phyloP scores from a whole-genome alignment of 1,140 invertebrate species.

The Fopius arisanus region DNA sequence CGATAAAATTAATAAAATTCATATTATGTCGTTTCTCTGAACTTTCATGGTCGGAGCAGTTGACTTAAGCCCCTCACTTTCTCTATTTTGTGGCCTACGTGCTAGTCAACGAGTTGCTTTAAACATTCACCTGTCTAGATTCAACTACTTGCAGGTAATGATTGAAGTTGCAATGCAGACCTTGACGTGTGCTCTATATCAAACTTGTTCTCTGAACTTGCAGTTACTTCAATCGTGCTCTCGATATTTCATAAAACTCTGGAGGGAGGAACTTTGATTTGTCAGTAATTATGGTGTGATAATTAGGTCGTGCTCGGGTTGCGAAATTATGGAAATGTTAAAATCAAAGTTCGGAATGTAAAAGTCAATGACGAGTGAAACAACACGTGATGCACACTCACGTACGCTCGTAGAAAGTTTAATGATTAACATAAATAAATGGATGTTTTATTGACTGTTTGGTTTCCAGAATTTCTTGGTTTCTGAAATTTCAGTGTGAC shows the following conservation, averaged over 20 bases:
- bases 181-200: not conserved
- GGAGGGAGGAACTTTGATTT: not conserved
- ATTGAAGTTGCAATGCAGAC: not conserved
- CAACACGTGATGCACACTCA: not conserved
- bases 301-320: not conserved
- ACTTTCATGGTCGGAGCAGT: constrained; percentile 14
- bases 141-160: not conserved
- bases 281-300: too few relatives aligned
- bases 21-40: not conserved
- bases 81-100: constrained; percentile 45
- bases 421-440: constrained; percentile 20
- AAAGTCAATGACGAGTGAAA: not conserved
- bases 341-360: constrained; percentile 8
- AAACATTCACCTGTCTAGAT: constrained; percentile 2
- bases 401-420: constrained; percentile 22
- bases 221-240: not conserved
- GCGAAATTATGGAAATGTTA: not conserved
- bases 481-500: too few relatives aligned
- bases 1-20: not conserved
- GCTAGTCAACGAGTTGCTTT: constrained; percentile 32
- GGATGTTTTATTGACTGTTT: not conserved
- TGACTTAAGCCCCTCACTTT: constrained; percentile 43
- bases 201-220: not conserved
- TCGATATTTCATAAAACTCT: not conserved
- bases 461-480: not conserved